These are phyloP conservation scores for Pharmacophagus antenor DNA, from an alignment of 2,888 invertebrate species.

Conservation along the genomic window DNA sequence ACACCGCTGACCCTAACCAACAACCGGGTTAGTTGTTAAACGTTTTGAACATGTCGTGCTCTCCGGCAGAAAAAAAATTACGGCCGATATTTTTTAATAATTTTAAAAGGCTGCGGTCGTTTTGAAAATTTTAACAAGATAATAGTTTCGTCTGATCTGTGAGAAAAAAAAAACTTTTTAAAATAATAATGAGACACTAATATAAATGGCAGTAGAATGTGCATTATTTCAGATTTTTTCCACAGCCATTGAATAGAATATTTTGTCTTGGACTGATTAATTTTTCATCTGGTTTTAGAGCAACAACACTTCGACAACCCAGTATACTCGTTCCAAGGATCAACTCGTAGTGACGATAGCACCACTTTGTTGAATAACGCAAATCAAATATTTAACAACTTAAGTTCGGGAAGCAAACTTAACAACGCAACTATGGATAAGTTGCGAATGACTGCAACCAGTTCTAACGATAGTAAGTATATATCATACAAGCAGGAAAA, in stretches of 20 bases:
- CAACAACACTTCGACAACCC: constrained; percentile 96
- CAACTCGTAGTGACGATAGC: constrained; percentile 77
- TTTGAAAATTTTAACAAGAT: too few species aligned
- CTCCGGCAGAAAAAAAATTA: too few species aligned
- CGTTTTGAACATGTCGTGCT: not conserved
- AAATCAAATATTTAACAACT: constrained; percentile 81
- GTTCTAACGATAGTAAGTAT: constrained; percentile 69
- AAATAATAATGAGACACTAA: too few species aligned
- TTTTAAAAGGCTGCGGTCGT: too few species aligned
- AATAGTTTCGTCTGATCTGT: too few species aligned
- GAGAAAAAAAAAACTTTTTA: too few species aligned
- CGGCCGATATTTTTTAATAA: too few species aligned
- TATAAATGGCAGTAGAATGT: too few species aligned
- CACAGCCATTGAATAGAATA: too few species aligned
- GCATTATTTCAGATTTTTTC: too few species aligned
- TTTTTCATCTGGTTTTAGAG: constrained; percentile 70
- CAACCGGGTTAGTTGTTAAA: constrained; percentile 73
- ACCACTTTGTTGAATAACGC: constrained; percentile 79
- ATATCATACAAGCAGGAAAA: too few species aligned
- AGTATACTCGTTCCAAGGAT: constrained; percentile 88
- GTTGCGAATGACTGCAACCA: constrained; percentile 73
- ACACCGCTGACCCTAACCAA: constrained; percentile 88
- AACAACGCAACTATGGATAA: constrained; percentile 83
- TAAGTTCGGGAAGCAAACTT: constrained; percentile 70
- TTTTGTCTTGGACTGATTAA: too few species aligned